Base-by-base conservation (phyloP, 2,888 invertebrate genomes). In the Caenorhabditis doughertyi region DNA sequence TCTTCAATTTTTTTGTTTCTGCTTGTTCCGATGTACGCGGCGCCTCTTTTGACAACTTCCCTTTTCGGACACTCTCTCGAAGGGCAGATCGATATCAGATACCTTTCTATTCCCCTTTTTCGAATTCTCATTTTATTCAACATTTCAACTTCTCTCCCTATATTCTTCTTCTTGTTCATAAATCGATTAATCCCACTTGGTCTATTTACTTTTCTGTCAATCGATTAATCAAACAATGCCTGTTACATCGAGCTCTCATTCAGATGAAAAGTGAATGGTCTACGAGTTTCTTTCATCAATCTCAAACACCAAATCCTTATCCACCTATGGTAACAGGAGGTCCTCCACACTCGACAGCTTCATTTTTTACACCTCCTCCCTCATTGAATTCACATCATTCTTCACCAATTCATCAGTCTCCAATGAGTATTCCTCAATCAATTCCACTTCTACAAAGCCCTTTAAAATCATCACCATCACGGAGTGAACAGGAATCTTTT, bases 191-290 rank as follows among this genome's bases (percentile, higher is more conserved):
- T 27, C 11, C 3, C 16, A 13, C 3, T 55, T 32, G n/a, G n/a
- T 55, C n/a, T 55, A 55, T 55, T 55, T 29, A 21, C 27, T 55
- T 27, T 27, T 27, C 53, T 27, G 21, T 23, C 18, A 51, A 35
- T 65, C 65, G 51, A 49, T 65, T 47, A 51, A 47, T n/a, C 32
- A 49, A 49, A 49, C 47, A 64, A 32, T 64, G 64, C 21, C 32
- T 18, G 11, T 18, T 18, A 27, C 39, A 32, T 39, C 29, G 44
- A 47, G 39, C 39, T 42, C n/a, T n/a, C 23, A 35, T 51, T 51
- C 25, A 76, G 76, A 76, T 76, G 76, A 76, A 76, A 53, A 76
- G 35, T 56, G 76, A 76, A 29, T 76, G 76, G 76, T 67, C 58
- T 25, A 39, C 76, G 18, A 60, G 29, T 51, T 76, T 76, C 56